Evolutionary conservation across 2,113 vertebrate species (phyloP), one percentile per base, ranked within the genome.

Genomic region (Rutilus rutilus): DNA sequence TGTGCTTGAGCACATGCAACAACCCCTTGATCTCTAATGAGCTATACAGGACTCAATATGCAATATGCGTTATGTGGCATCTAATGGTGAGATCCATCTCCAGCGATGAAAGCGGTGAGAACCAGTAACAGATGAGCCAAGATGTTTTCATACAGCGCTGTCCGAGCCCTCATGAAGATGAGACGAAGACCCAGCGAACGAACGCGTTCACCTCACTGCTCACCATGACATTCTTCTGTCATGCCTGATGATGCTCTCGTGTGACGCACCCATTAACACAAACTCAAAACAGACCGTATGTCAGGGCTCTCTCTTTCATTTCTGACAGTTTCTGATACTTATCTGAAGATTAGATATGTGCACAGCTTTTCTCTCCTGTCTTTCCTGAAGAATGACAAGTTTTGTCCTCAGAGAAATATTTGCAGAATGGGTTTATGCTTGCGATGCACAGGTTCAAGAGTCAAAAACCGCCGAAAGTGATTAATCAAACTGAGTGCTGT

Each of bases 281-380:
- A 77, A 83, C 62, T 39, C 45, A 45, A 60, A 50, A 83, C 82
- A 83, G 82, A 83, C 82, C 11, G 12, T 11, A 3, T 57, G 33
- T 83, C 67, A 54, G 50, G 50, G 67, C 47, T 74, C 47, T 75
- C 33, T 75, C 78, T 82, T 84, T 89, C 83, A 74, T 85, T 75
- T 83, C 27, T 83, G 82, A 83, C 82, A 42, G 67, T 73, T 73
- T 83, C 67, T 73, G 82, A 83, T 82, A 33, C 80, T 69, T 69
- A 82, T 82, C 62, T 82, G 42, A 69, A 23, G 6, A 23, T 82
- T 82, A 59, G 33, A 73, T 42, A 27, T 57, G n/a, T 71, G 11
- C 30, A 23, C 23, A 11, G 19, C n/a, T 67, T 67, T 83, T 69
- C 23, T 57, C 65, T 57, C 33, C 27, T 83, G 30, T 36, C 81